These are phyloP conservation scores for Diogma glabrata DNA, from an alignment of 2,888 invertebrate species.

Conservation along the genomic window DNA sequence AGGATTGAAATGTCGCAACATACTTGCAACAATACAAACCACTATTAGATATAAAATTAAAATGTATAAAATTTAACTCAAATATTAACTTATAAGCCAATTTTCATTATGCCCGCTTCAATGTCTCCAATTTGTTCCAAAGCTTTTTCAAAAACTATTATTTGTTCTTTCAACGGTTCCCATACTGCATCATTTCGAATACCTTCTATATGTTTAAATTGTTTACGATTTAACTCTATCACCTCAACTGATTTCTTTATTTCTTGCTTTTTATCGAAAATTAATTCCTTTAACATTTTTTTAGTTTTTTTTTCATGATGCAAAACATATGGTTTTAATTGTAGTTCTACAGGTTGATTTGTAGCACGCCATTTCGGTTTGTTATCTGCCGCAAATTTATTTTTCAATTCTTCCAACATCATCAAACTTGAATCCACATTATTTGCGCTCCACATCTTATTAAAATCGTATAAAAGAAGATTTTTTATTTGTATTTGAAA, in stretches of 20 bases:
- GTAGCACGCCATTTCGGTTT: constrained; percentile 2
- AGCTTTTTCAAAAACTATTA: not conserved
- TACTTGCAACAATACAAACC: too few species aligned
- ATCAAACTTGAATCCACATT: not conserved
- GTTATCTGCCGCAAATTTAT: not conserved
- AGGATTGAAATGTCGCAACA: too few species aligned
- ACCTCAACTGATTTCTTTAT: not conserved
- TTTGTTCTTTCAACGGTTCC: not conserved
- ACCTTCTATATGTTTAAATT: not conserved
- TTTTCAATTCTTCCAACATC: not conserved
- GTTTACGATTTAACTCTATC: not conserved
- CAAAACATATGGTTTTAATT: not conserved
- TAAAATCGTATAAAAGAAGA: constrained; percentile 1
- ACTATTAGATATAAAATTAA: not conserved
- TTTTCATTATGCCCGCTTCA: not conserved
- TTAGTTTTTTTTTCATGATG: not conserved
- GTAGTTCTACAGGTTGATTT: not conserved
- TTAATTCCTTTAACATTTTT: not conserved
- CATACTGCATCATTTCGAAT: not conserved
- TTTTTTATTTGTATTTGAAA: constrained; percentile 6
- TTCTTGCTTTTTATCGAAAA: not conserved
- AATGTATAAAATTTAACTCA: not conserved
- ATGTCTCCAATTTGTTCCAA: not conserved
- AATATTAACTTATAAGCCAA: not conserved
- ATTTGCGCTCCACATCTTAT: constrained; percentile 4